Conservation (phyloP, 2,113 vertebrate genomes). For the Ciconia stormi region DNA sequence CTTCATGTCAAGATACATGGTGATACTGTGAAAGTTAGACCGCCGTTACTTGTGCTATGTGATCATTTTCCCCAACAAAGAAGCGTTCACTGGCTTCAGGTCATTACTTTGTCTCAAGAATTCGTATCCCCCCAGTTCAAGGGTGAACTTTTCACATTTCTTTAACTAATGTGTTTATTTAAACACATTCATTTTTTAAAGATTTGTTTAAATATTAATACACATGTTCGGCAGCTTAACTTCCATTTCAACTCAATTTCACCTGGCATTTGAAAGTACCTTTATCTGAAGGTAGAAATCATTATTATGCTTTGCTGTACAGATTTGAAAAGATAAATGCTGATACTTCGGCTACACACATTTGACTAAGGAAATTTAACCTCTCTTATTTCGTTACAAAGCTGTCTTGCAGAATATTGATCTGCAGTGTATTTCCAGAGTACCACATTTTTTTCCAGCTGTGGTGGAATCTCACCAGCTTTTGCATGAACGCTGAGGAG, state of each 20-base stretch:
- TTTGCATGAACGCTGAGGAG: not conserved
- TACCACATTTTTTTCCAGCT: not conserved
- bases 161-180: not conserved
- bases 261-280: not conserved
- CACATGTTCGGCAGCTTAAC: not conserved
- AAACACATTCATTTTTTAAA: not conserved
- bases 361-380: not conserved
- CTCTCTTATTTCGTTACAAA: not conserved
- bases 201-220: not conserved
- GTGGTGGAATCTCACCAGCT: not conserved
- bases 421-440: not conserved
- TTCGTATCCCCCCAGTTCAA: not conserved
- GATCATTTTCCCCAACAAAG: not conserved
- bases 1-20: not conserved
- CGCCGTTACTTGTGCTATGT: accelerated
- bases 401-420: not conserved
- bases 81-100: not conserved
- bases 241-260: not conserved
- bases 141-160: not conserved
- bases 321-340: not conserved
- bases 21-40: not conserved
- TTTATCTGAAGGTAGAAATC: not conserved
- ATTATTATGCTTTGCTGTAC: not conserved
- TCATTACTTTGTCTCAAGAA: not conserved
- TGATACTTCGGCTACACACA: not conserved